These are phyloP conservation scores for Parus major DNA, from an alignment of 2,113 vertebrate genomes.

Conservation along the genomic window DNA sequence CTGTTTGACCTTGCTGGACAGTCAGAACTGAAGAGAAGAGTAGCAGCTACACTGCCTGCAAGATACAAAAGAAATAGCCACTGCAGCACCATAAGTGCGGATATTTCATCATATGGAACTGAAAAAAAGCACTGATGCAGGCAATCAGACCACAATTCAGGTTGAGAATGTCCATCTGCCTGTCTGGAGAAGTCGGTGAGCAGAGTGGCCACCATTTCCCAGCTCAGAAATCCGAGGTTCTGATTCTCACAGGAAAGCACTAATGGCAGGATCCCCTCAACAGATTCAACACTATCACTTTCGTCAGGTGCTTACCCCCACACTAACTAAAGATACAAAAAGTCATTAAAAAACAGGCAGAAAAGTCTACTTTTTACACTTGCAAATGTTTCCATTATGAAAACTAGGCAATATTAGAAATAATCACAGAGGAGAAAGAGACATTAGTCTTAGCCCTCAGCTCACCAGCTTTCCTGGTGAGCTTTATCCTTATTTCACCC, in stretches of 20 bases:
- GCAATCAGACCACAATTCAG: not conserved
- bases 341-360: not conserved
- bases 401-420: not conserved
- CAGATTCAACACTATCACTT: not conserved
- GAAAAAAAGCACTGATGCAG: not conserved
- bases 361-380: not conserved
- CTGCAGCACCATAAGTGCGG: not conserved
- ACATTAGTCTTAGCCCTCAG: not conserved
- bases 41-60: not conserved
- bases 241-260: not conserved
- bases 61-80: not conserved
- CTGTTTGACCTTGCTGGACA: not conserved
- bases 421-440: not conserved
- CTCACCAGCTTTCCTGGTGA: not conserved
- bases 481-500: not conserved
- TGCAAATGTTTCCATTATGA: not conserved
- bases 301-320: not conserved
- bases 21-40: not conserved
- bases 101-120: not conserved
- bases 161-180: not conserved
- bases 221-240: not conserved
- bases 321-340: not conserved
- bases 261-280: not conserved
- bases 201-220: not conserved
- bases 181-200: not conserved